These are phyloP conservation scores for Strongylocentrotus purpuratus DNA, from an alignment of 35 echinoderm and acorn worm genomes.

Conservation along the genomic window DNA sequence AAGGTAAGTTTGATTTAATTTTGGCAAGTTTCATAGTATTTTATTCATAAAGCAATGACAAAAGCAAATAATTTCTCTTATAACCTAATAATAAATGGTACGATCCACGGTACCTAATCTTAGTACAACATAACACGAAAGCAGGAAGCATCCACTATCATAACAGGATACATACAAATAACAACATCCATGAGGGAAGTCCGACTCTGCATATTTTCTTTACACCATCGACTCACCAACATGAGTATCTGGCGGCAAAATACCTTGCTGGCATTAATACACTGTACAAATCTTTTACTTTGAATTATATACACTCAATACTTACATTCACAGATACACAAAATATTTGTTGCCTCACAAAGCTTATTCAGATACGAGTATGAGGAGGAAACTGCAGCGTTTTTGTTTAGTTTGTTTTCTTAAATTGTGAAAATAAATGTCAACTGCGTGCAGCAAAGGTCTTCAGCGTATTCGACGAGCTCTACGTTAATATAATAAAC, in stretches of 20 bases:
- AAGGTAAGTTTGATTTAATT: background rate
- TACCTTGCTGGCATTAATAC: background rate
- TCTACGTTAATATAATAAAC: too few species aligned
- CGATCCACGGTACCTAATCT: background rate
- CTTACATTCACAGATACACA: background rate
- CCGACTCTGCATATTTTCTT: background rate
- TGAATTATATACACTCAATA: background rate
- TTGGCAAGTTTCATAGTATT: slow-evolving; percentile 12
- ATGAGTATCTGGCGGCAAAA: background rate
- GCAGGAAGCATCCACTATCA: background rate
- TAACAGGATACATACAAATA: background rate
- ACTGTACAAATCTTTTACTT: background rate
- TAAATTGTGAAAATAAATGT: too few species aligned
- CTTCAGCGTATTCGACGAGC: too few species aligned
- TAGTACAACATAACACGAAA: background rate
- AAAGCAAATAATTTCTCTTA: background rate
- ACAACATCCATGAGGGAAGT: background rate
- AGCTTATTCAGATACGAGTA: too few species aligned
- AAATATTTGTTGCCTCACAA: too few species aligned
- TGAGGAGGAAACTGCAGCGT: too few species aligned
- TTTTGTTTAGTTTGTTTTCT: too few species aligned
- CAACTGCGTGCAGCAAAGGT: too few species aligned
- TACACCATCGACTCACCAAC: background rate
- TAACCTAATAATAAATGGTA: slow-evolving; percentile 13
- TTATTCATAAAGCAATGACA: slow-evolving; percentile 14